Conservation (phyloP, 2,113 vertebrate species). For the Sakesphorus luctuosus region DNA sequence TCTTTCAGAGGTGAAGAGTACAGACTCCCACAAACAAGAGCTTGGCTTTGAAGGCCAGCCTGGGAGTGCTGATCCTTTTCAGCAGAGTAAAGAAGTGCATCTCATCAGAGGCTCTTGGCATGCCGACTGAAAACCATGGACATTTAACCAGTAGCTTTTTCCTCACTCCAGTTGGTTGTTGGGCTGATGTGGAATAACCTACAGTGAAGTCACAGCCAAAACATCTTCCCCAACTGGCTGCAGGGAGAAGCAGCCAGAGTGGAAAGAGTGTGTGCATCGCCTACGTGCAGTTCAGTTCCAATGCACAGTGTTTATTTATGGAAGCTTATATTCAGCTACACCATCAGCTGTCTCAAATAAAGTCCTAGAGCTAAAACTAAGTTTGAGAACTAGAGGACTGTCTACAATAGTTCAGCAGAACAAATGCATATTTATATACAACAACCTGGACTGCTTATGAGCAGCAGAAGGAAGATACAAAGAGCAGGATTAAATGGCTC, state of each 20-base stretch:
- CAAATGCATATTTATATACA: background rate
- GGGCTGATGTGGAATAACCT: conserved; percentile 49
- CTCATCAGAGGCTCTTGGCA: background rate
- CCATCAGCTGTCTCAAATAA: background rate
- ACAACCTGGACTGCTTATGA: background rate
- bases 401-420: background rate
- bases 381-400: background rate
- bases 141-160: conserved; percentile 40
- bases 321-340: conserved; percentile 11
- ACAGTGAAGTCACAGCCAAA: conserved; percentile 26
- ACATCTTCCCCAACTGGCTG: background rate
- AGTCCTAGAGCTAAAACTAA: background rate
- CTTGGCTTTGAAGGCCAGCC: background rate
- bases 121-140: background rate
- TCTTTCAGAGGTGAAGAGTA: background rate
- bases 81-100: background rate
- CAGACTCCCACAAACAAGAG: background rate
- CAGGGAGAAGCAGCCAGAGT: conserved; percentile 31
- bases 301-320: background rate
- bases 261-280: conserved; percentile 36
- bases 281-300: conserved; percentile 8
- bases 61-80: background rate
- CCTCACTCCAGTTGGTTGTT: background rate
- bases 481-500: background rate
- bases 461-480: background rate